phyloP scores from a whole-genome alignment of 37 sponge, comb jelly and placozoan species.

The Agelas oroides region DNA sequence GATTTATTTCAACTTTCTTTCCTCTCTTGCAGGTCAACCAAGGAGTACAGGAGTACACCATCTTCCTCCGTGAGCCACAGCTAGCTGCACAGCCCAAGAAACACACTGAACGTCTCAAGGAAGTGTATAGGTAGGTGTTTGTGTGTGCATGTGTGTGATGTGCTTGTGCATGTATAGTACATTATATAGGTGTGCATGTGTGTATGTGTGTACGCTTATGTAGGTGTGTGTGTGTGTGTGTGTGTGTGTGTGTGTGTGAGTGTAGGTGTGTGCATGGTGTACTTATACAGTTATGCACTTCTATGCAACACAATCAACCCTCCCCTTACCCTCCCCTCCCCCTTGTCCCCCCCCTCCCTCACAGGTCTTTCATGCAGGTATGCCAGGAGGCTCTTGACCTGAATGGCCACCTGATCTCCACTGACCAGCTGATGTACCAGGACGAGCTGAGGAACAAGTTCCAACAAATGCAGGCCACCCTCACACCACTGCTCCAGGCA shows the following conservation, averaged over 20 bases:
- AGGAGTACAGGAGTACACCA: constrained; percentile 87
- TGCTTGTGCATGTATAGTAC: no score
- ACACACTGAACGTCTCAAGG: constrained; percentile 70
- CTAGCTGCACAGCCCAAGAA: constrained; percentile 12
- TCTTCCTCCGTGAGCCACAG: constrained; percentile 66
- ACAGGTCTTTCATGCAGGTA: constrained; percentile 71
- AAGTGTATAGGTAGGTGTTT: constrained; percentile 71
- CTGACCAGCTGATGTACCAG: constrained; percentile 71
- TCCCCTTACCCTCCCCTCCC: background rate
- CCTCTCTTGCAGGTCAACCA: constrained; percentile 74
- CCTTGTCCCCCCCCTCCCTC: background rate
- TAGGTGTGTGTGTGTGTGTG: no score
- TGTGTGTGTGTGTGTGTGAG: no score
- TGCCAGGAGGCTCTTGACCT: constrained; percentile 89
- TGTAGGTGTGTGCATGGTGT: no score
- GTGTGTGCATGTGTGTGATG: no score
- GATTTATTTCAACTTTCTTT: no score
- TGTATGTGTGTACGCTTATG: background rate
- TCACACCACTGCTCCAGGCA: constrained; percentile 40
- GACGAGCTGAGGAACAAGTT: constrained; percentile 69
- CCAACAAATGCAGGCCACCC: constrained; percentile 44
- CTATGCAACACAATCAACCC: no score
- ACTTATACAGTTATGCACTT: no score
- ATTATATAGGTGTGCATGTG: no score
- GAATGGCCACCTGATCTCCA: constrained; percentile 67